Base-by-base conservation (phyloP, 2,113 vertebrate species). In the Elaphurus davidianus region DNA sequence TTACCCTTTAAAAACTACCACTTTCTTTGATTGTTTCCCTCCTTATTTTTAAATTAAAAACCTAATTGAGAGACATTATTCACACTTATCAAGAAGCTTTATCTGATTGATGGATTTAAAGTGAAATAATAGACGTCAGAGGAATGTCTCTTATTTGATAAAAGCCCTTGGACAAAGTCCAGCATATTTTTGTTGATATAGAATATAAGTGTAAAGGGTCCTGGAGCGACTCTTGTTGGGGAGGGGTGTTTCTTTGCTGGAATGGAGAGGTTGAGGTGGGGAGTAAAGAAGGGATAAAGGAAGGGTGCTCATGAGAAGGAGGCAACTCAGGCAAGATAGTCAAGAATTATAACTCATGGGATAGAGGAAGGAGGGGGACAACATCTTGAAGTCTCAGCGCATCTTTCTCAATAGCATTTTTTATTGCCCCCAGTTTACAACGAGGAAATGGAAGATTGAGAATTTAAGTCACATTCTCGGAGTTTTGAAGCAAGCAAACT, bases 41-140 rank as follows among this genome's bases (percentile, higher is more conserved):
- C 33, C 19, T 92, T 89, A 87, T 76, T 94, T 97, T 94, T 23
- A 96, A 97, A 86, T 94, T n/a, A 28, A 55, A 97, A 83, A 62
- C 36, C 25, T 71, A 21, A 54, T 76, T 93, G 88, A 57, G 78
- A 94, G 71, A 28, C 55, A 79, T 94, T 74, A 91, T 83, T 93
- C 50, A 36, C 15, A 45, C 84, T 88, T 71, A 40, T 78, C 36
- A 57, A 91, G 71, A 94, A 71, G 45, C 36, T 52, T 74, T 36
- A 9, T 55, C 33, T 91, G 85, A 90, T 93, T 94, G 93, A 64
- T 59, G 45, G 36, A 59, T 64, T 30, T 90, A 71, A 86, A 91
- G 10, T 76, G 89, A 94, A 96, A 86, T 15, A 15, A 86, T 82
- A 83, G n/a, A 84, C 30, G 19, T 87, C 47, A 60, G 59, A 84